phyloP scores from a whole-genome alignment of 1,140 invertebrate species.

The Bradynema listronoti region DNA sequence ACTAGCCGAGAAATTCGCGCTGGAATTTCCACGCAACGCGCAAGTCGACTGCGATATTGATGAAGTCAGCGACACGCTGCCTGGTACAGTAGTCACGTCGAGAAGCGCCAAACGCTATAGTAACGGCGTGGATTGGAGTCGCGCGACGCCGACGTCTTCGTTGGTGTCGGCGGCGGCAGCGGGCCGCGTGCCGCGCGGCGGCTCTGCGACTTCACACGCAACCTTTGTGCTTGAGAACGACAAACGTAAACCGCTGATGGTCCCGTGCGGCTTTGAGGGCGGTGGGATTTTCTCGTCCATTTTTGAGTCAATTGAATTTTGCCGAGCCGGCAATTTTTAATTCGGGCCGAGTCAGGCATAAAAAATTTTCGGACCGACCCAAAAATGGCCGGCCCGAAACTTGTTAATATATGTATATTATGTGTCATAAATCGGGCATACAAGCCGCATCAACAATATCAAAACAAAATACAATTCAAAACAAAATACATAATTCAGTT shows the following conservation, averaged over 20 bases:
- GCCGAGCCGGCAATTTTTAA: too few relatives aligned
- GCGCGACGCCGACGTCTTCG: background rate
- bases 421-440: too few relatives aligned
- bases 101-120: constrained; percentile 22
- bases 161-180: background rate
- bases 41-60: background rate
- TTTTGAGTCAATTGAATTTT: too few relatives aligned
- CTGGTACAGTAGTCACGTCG: constrained; percentile 14
- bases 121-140: constrained; percentile 18
- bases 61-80: constrained; percentile 4
- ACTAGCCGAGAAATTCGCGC: constrained; percentile 25
- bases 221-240: constrained; percentile 49
- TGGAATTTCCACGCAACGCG: constrained; percentile 12
- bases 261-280: constrained; percentile 20
- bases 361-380: too few relatives aligned
- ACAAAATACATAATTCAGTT: too few relatives aligned
- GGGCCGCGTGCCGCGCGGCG: background rate
- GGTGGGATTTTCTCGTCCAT: too few relatives aligned
- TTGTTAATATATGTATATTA: too few relatives aligned
- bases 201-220: constrained; percentile 45
- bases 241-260: constrained; percentile 39
- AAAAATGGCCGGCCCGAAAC: too few relatives aligned
- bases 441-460: too few relatives aligned
- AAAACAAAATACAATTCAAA: too few relatives aligned
- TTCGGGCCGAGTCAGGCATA: too few relatives aligned